Evolutionary conservation across 2,113 vertebrate species (phyloP), one percentile per base, ranked within the genome.

Genomic region (Ictalurus furcatus): DNA sequence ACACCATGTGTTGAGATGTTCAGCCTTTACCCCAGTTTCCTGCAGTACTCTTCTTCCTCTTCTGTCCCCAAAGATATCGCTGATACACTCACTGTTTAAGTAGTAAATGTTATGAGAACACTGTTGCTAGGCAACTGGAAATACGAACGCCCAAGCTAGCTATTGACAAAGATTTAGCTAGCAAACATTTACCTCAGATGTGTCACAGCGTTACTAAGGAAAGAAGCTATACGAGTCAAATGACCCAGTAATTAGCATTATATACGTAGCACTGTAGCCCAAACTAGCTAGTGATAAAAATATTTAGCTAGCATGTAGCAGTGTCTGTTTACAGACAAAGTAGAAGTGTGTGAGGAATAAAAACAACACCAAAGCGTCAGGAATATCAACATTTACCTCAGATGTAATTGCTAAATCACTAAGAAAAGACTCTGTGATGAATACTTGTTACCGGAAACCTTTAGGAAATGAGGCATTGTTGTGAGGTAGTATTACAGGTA

Each of bases 21-120:
- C 73, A 86, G 71, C 54, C 56, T 59, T 76, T 58, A 76, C 71
- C 92, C 92, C 83, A 90, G 90, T 90, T 94, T 95, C 93, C 93
- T 93, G 92, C 91, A 89, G 88, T 76, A 76, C 69, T 67, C 89
- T 78, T 78, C 80, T 89, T 87, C 56, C 85, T 80, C 85, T 25
- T 52, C 83, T 69, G 40, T 85, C 83, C 44, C 83, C 7, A 19
- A 52, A 85, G 25, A 67, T 67, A 85, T 30, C 16, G 14, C 44
- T n/a, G 16, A 84, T 65, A 44, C 37, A 65, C 30, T 61, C 30
- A 40, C 81, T 5, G 34, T 63, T n/a, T 30, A 30, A 44, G 61
- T 44, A 28, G 30, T 85, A 21, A 52, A 69, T 17, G 25, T 52
- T 52, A 14, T 44, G 17, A 48, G 25, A 48, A 67, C 83, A 16